Conservation (phyloP, 2,113 vertebrate genomes). For the Pelodiscus sinensis region DNA sequence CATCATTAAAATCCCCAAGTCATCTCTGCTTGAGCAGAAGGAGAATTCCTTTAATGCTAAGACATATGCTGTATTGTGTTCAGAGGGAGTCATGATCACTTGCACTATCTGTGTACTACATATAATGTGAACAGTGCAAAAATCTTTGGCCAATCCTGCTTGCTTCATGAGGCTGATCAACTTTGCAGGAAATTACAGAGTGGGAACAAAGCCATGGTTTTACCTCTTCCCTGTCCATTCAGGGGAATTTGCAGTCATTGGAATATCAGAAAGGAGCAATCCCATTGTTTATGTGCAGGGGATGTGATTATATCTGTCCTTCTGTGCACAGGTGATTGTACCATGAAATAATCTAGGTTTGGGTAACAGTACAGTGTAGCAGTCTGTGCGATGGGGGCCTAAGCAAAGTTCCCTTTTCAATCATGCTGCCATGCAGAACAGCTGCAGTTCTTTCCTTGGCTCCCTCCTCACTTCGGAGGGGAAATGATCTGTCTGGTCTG, state of each 20-base stretch:
- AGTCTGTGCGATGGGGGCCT: background rate
- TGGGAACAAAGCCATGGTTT: background rate
- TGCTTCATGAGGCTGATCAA: background rate
- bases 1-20: background rate
- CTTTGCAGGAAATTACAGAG: background rate
- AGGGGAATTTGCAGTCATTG: background rate
- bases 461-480: background rate
- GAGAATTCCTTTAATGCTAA: background rate
- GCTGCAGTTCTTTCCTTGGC: background rate
- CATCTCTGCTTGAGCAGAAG: background rate
- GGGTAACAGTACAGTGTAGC: background rate
- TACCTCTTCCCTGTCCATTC: background rate
- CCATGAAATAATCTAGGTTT: background rate
- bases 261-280: background rate
- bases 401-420: background rate
- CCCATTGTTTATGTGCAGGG: background rate
- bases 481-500: background rate
- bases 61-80: background rate
- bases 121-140: background rate
- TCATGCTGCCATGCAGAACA: background rate
- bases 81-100: background rate
- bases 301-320: background rate
- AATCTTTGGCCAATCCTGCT: background rate
- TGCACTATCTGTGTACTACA: background rate
- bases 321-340: background rate